A percentile compares a stretch with the other conserved stretches of the same genome.
Conservation (phyloP, 2,888 invertebrate species). For the Metallyticus violacea region DNA sequence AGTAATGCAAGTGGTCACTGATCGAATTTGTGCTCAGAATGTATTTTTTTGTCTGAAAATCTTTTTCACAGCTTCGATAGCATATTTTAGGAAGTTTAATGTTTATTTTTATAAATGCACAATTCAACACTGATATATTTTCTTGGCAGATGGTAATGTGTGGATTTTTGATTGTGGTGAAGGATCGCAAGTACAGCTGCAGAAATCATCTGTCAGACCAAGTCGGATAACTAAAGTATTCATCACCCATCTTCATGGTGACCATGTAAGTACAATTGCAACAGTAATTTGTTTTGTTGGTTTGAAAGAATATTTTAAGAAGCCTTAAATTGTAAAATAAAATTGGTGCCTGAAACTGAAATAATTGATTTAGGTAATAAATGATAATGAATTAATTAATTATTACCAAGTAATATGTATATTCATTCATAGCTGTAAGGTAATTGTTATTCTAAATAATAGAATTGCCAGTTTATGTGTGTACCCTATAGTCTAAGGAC, state of each 20-base stretch:
- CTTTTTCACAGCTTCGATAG: background rate
- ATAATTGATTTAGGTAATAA: too few species aligned
- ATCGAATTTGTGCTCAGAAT: background rate
- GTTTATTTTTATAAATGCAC: background rate
- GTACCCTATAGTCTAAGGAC: too few species aligned
- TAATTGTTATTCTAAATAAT: too few species aligned
- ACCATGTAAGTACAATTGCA: conserved; percentile 43
- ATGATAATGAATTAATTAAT: too few species aligned
- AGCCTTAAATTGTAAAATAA: too few species aligned
- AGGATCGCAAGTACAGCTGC: conserved; percentile 47
- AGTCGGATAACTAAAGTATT: conserved; percentile 46
- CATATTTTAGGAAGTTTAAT: background rate
- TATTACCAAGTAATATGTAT: too few species aligned
- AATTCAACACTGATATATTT: background rate
- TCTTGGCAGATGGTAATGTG: conserved; percentile 41
- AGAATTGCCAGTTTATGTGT: too few species aligned
- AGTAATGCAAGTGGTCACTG: background rate
- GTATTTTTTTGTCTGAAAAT: background rate
- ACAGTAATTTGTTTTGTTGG: background rate
- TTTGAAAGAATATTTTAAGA: too few species aligned
- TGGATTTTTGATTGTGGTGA: conserved; percentile 52
- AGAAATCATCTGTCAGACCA: conserved; percentile 42
- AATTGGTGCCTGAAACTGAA: too few species aligned
- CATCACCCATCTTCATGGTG: conserved; percentile 50
- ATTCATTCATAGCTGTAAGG: too few species aligned